A percentile compares a stretch with the other conserved stretches of the same genome.
phyloP scores from a whole-genome alignment of 2,888 invertebrate genomes.

The Cyaniris semiargus region DNA sequence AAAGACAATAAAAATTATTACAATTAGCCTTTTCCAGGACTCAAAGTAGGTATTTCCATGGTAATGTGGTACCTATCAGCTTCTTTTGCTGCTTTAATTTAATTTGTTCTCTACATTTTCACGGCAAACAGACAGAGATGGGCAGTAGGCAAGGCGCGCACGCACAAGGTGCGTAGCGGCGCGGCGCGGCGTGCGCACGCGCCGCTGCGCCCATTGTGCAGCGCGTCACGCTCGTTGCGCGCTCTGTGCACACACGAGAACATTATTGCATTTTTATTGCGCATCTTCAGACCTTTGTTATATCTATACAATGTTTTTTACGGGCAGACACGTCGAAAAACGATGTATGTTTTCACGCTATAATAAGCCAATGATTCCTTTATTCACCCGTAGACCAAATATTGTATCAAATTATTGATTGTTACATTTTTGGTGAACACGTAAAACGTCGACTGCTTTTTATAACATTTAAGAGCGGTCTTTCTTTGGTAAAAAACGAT shows the following conservation, averaged over 20 bases:
- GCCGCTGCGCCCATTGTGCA: conserved; percentile 68
- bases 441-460: not conserved
- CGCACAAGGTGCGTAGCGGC: conserved; percentile 31
- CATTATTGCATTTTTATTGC: conserved; percentile 77
- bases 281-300: conserved; percentile 77
- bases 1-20: no score
- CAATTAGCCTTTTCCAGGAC: no score
- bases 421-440: conserved; percentile 5
- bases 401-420: conserved; percentile 30
- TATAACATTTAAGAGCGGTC: not conserved
- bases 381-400: conserved; percentile 41
- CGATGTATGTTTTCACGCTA: conserved; percentile 76
- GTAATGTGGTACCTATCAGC: no score
- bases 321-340: conserved; percentile 64
- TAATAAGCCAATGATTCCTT: conserved; percentile 64
- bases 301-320: conserved; percentile 62
- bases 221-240: conserved; percentile 66
- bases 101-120: not conserved
- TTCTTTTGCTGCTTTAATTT: not conserved
- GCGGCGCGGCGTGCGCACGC: conserved; percentile 58
- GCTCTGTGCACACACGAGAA: conserved; percentile 60
- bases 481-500: not conserved
- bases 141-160: not conserved
- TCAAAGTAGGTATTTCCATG: no score
- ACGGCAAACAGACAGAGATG: not conserved